Base-by-base conservation (phyloP, 2,888 invertebrate species). In the Temnothorax rugatulus region DNA sequence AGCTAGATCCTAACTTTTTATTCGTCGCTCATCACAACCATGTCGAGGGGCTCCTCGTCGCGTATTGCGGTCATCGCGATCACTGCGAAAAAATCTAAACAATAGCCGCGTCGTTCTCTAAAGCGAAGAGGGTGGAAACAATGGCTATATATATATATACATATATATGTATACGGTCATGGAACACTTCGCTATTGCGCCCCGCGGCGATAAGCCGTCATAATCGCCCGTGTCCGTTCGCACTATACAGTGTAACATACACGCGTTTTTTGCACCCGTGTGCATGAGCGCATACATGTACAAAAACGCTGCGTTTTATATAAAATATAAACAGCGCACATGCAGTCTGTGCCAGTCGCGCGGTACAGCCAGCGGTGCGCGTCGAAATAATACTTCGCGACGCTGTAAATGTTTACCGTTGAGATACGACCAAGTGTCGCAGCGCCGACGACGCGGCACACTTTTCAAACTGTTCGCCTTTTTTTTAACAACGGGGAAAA, bases 111-210 rank as follows among this genome's bases (percentile, higher is more conserved):
- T 79, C 86, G 84, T 86, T 91, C 87, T 81, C 79, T 13, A 73
- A 82, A 76, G 57, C 63, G 75, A 82, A 63, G 83, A 84, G 84
- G 86, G 68, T 29, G 82, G 71, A 87, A 86, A 90, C 89, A 90
- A 90, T 90, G 71, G 88, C 84, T 74, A 47, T 68, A 68, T 44
- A 44, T 44, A 44, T 11, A 44, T 71, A 25, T 66, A 44, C 47
- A 29, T 44, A 66, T 63, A 41, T 21, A 41, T 66, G 66, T 66
- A 29, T 47, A 73, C 77, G 68, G 63, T 52, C 68, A 59, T 79
- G 59, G 77, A 74, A 81, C 71, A 76, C 86, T 82, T 87, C 83
- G 75, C 87, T 90, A 91, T 91, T 91, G 86, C 88, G 71, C 89
- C 91, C 88, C 25, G 63, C 59, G 87, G 91, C 90, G 77, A 86